Evolutionary conservation across 2,113 vertebrate species (phyloP).

Genomic region (Daboia siamensis): DNA sequence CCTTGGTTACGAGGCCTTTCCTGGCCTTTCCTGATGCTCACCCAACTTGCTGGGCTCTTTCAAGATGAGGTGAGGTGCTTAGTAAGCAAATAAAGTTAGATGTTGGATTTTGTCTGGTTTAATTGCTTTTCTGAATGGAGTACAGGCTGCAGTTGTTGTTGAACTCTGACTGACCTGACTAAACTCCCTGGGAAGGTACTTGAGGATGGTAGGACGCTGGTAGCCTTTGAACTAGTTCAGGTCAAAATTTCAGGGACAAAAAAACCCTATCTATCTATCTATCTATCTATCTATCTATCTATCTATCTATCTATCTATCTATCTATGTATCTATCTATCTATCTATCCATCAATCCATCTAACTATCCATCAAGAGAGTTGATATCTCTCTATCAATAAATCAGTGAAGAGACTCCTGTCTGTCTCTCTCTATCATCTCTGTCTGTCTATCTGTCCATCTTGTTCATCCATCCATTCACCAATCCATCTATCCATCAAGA

Average conservation of each 20-base stretch:
- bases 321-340: too few relatives aligned
- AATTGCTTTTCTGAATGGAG: background rate
- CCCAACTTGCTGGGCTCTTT: background rate
- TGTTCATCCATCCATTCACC: too few relatives aligned
- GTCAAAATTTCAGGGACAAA: background rate
- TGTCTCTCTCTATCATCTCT: too few relatives aligned
- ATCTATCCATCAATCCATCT: too few relatives aligned
- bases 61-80: background rate
- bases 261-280: background rate
- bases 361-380: too few relatives aligned
- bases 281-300: too few relatives aligned
- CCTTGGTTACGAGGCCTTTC: background rate
- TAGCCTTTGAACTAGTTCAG: background rate
- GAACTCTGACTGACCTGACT: background rate
- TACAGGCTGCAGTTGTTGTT: background rate
- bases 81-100: background rate
- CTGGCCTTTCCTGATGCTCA: background rate
- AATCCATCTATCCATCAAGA: too few relatives aligned
- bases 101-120: background rate
- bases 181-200: background rate
- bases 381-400: too few relatives aligned
- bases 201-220: background rate
- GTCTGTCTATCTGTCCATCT: too few relatives aligned
- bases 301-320: too few relatives aligned
- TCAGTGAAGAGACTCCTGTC: too few relatives aligned